Conservation (phyloP, 64 coral and sea anemone genomes). For the Cladopsammia gracilis region DNA sequence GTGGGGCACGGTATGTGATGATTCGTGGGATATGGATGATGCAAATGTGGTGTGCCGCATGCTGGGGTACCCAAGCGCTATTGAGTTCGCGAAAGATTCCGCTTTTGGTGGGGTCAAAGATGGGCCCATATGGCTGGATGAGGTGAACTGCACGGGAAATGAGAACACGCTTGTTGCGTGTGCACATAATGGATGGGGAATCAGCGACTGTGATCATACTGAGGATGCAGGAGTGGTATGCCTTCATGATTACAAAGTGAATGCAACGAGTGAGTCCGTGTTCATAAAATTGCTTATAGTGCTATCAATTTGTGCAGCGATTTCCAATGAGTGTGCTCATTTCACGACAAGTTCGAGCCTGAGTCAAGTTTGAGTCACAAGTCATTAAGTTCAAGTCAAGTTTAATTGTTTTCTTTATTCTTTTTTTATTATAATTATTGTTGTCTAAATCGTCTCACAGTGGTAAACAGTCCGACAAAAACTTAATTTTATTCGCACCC, state of each 20-base stretch:
- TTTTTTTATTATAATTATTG: too few species aligned
- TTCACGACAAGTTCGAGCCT: too few species aligned
- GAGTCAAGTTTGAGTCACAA: too few species aligned
- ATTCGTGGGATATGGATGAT: constrained; percentile 30
- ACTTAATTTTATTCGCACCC: too few species aligned
- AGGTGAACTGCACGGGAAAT: constrained; percentile 20
- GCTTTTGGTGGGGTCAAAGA: not conserved
- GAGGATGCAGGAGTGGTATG: constrained; percentile 16
- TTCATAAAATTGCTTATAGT: too few species aligned
- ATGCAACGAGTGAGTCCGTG: constrained; percentile 10
- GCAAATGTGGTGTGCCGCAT: constrained; percentile 42
- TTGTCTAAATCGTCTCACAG: too few species aligned
- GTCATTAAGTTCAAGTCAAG: too few species aligned
- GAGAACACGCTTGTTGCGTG: constrained; percentile 8
- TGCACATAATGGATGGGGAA: constrained; percentile 34
- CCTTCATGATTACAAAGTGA: not conserved
- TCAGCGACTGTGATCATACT: constrained; percentile 16
- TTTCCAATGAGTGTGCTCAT: too few species aligned
- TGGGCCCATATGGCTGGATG: constrained; percentile 35
- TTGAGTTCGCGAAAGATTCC: not conserved
- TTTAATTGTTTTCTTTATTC: too few species aligned
- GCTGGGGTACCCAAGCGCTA: constrained; percentile 26
- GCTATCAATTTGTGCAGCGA: too few species aligned
- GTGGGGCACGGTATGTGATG: constrained; percentile 38
- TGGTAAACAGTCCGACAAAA: too few species aligned